Evolutionary conservation across 2,113 vertebrate genomes (phyloP).

Genomic region (Esox niger): DNA sequence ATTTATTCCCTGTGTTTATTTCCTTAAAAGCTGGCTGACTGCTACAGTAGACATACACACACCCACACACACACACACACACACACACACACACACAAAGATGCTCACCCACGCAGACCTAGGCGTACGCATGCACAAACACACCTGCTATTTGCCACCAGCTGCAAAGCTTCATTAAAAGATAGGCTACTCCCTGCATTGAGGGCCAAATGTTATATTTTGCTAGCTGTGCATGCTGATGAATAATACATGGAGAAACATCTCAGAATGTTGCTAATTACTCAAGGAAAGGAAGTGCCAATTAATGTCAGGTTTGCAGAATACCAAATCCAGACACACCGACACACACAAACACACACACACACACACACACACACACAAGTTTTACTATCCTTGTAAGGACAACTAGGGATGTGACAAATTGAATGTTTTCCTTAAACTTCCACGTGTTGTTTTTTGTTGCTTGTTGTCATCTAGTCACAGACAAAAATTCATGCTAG

Average conservation of each 20-base stretch:
- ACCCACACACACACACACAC: not conserved
- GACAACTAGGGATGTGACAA: too few species aligned
- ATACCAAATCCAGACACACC: constrained; percentile 4
- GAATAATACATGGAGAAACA: constrained; percentile 17
- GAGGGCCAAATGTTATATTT: constrained; percentile 37
- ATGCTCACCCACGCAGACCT: not conserved
- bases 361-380: constrained; percentile 13
- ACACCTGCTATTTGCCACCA: constrained; percentile 36
- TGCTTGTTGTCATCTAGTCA: too few species aligned
- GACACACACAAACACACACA: constrained; percentile 4
- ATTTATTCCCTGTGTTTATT: constrained; percentile 46
- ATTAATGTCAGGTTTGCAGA: too few species aligned
- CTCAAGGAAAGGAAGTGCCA: not conserved
- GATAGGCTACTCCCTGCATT: constrained; percentile 27
- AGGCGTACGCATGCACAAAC: not conserved
- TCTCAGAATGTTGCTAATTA: constrained; percentile 10
- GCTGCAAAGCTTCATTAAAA: constrained; percentile 44
- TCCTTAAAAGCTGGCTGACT: constrained; percentile 34
- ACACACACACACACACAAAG: not conserved
- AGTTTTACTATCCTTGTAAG: too few species aligned
- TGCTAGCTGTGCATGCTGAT: constrained; percentile 3
- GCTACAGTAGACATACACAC: constrained; percentile 12
- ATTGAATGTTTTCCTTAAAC: too few species aligned
- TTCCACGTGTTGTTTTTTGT: too few species aligned
- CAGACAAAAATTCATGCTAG: too few species aligned